A percentile compares a stretch with the other conserved stretches of the same genome.
Evolutionary conservation across 2,797 vertebrate species (phyloP).

Genomic region (Rallus crepitans): DNA sequence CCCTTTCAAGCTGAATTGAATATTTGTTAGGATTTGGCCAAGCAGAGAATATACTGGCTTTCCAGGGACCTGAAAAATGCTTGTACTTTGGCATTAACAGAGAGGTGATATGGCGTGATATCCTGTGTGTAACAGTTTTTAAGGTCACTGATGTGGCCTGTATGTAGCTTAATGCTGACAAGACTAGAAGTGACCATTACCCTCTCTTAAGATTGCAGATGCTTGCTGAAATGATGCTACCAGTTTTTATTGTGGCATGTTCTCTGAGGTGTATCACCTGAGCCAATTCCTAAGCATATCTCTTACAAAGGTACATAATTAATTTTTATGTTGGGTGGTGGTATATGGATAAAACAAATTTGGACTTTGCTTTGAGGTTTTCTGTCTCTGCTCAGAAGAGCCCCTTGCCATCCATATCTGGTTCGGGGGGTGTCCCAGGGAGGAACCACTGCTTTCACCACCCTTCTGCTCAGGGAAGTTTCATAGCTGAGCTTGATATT

Average conservation of each 20-base stretch:
- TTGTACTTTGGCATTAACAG: neutral
- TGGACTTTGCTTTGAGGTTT: neutral
- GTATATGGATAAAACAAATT: neutral
- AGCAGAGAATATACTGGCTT: neutral
- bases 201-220: neutral
- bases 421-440: neutral
- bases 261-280: neutral
- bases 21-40: neutral
- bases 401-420: neutral
- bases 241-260: neutral
- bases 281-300: neutral
- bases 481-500: neutral
- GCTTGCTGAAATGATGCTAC: neutral
- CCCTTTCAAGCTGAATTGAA: neutral
- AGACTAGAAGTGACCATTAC: neutral
- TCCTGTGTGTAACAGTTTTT: neutral
- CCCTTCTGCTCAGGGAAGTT: neutral
- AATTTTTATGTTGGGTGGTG: neutral
- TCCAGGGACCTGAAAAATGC: neutral
- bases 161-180: neutral
- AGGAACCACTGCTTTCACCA: neutral
- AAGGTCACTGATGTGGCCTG: neutral
- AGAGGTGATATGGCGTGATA: neutral
- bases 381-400: neutral
- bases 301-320: neutral